Evolutionary conservation across 2,113 vertebrate genomes (phyloP).

Genomic region (Vimba vimba): DNA sequence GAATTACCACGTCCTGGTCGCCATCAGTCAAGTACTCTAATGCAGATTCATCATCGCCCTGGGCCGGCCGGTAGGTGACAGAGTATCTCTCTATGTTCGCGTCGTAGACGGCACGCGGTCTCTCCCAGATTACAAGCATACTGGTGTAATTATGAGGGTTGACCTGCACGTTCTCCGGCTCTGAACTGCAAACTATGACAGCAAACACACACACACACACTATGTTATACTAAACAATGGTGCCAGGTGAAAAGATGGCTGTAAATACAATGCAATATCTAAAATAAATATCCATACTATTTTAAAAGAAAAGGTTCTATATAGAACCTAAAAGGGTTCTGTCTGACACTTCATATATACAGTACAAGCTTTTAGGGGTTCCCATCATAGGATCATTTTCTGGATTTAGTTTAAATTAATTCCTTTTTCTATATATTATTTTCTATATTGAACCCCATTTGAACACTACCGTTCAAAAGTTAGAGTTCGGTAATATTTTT

Average conservation of each 20-base stretch:
- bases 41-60: slow-evolving; percentile 75
- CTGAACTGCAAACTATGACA: slow-evolving; percentile 91
- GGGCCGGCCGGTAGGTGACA: slow-evolving; percentile 82
- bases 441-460: too few relatives aligned
- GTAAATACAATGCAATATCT: background rate
- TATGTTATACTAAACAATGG: background rate
- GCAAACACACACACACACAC: slow-evolving; percentile 29
- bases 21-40: slow-evolving; percentile 92
- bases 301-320: too few relatives aligned
- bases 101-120: slow-evolving; percentile 92
- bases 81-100: slow-evolving; percentile 90
- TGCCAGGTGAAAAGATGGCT: background rate
- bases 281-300: background rate
- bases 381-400: too few relatives aligned
- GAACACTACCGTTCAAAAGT: background rate
- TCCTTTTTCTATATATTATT: too few relatives aligned
- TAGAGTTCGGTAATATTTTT: background rate
- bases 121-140: slow-evolving; percentile 93
- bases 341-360: too few relatives aligned
- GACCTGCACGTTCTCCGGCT: slow-evolving; percentile 91
- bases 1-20: slow-evolving; percentile 96
- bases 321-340: too few relatives aligned
- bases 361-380: too few relatives aligned
- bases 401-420: too few relatives aligned
- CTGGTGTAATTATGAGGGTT: slow-evolving; percentile 89